Evolutionary conservation across 2,888 invertebrate species (phyloP).

Genomic region (Drosophila sordidula): DNA sequence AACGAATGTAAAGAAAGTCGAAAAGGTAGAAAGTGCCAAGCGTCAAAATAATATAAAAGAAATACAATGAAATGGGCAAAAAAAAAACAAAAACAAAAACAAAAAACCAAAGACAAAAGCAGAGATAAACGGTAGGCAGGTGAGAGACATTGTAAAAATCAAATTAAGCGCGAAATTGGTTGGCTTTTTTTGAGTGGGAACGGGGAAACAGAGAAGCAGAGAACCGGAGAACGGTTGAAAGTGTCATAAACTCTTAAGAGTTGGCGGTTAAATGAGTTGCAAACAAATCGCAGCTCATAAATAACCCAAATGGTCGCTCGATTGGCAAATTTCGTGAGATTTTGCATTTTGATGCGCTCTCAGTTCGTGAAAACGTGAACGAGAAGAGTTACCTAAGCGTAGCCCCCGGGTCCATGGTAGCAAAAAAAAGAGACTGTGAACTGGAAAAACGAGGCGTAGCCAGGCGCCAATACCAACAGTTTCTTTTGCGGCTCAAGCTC

Average conservation of each 20-base stretch:
- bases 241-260: slow-evolving; percentile 73
- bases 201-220: slow-evolving; percentile 34
- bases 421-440: slow-evolving; percentile 14
- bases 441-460: slow-evolving; percentile 63
- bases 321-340: slow-evolving; percentile 83
- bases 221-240: slow-evolving; percentile 51
- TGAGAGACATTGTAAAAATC: slow-evolving; percentile 49
- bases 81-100: neutral
- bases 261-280: slow-evolving; percentile 66
- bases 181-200: slow-evolving; percentile 34
- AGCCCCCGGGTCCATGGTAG: slow-evolving; percentile 43
- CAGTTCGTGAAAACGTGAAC: slow-evolving; percentile 79
- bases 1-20: slow-evolving; percentile 35
- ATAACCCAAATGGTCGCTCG: slow-evolving; percentile 75
- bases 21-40: slow-evolving; percentile 48
- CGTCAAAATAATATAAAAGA: slow-evolving; percentile 16
- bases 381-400: slow-evolving; percentile 77
- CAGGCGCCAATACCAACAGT: slow-evolving; percentile 22
- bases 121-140: slow-evolving; percentile 41
- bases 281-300: slow-evolving; percentile 75
- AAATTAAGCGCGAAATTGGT: slow-evolving; percentile 74
- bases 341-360: slow-evolving; percentile 80
- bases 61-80: slow-evolving; percentile 22
- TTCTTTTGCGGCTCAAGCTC: slow-evolving; percentile 9
- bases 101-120: neutral